Evolutionary conservation across 2,797 vertebrate species (phyloP).

Genomic region (Aselliscus stoliczkanus): DNA sequence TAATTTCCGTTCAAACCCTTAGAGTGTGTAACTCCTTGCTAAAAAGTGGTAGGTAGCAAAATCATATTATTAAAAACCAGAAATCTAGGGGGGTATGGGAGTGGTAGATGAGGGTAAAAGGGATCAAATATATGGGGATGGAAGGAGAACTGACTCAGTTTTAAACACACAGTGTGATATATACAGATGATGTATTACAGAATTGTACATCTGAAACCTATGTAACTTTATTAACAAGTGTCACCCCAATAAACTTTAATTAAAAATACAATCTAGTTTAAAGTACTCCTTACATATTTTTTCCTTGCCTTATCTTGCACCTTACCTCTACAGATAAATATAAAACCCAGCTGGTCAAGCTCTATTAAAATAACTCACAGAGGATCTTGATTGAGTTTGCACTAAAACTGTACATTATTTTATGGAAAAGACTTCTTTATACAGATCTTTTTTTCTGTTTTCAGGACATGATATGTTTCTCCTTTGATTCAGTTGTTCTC

Average conservation of each 20-base stretch:
- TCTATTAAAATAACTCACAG: not conserved
- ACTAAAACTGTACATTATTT: not conserved
- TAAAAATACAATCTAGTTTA: not conserved
- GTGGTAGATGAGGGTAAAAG: too few species aligned
- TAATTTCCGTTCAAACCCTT: slow-evolving; percentile 14
- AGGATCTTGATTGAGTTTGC: not conserved
- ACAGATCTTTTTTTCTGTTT: not conserved
- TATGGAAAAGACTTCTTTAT: not conserved
- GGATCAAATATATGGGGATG: too few species aligned
- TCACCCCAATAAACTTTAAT: too few species aligned
- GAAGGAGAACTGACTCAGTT: too few species aligned
- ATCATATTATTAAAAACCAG: slow-evolving; percentile 5
- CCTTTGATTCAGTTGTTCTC: not conserved
- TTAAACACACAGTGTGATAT: too few species aligned
- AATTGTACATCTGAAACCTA: too few species aligned
- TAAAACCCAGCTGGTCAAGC: not conserved
- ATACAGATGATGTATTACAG: too few species aligned
- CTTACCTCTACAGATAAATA: not conserved
- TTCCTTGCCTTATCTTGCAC: not conserved
- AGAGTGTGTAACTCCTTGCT: not conserved
- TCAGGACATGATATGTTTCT: not conserved
- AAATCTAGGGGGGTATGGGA: not conserved
- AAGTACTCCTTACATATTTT: not conserved
- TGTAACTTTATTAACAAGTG: too few species aligned
- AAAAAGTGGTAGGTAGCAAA: not conserved